phyloP scores from a whole-genome alignment of 1,140 invertebrate genomes.

The Aphis gossypii region DNA sequence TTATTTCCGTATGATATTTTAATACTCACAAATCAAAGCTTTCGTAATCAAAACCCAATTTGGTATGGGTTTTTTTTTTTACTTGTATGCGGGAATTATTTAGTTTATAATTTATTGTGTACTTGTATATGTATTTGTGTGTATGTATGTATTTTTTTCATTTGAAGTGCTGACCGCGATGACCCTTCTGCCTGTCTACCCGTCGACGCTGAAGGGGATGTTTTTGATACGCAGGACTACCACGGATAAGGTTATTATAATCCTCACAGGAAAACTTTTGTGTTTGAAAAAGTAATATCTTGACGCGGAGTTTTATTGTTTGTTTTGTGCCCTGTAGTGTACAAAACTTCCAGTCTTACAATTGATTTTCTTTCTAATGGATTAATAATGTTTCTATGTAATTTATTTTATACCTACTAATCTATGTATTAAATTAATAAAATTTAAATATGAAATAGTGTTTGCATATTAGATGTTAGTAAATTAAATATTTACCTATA shows the following conservation, averaged over 20 bases:
- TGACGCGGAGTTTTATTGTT: background rate
- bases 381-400: background rate
- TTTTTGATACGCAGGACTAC: background rate
- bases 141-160: background rate
- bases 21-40: slow-evolving; percentile 10
- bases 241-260: slow-evolving; percentile 7
- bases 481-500: background rate
- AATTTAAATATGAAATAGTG: background rate
- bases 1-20: background rate
- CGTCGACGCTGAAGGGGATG: background rate
- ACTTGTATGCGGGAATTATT: background rate
- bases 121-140: too few relatives aligned
- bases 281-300: slow-evolving; percentile 26
- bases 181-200: background rate
- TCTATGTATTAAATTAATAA: background rate
- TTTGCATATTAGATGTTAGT: background rate
- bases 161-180: background rate
- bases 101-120: slow-evolving; percentile 2
- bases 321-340: background rate
- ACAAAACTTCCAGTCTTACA: background rate
- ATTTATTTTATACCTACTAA: background rate
- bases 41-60: background rate
- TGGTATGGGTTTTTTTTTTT: background rate
- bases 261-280: background rate
- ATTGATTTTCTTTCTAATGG: background rate